These are phyloP conservation scores for Stictonetta naevosa DNA, from an alignment of 2,113 vertebrate genomes.

Conservation along the genomic window DNA sequence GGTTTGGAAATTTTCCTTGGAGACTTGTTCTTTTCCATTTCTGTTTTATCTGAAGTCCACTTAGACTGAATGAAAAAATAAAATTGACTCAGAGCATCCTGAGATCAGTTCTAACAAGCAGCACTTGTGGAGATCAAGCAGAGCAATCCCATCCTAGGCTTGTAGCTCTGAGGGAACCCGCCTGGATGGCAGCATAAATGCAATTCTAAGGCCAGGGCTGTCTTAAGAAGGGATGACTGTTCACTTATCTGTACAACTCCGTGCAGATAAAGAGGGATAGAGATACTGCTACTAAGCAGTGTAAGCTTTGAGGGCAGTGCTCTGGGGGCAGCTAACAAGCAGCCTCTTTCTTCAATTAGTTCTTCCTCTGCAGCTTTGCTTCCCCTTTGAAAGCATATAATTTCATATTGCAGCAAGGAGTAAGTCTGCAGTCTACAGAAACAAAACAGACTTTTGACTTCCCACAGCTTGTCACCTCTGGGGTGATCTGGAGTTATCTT, in stretches of 20 bases:
- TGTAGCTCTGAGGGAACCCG: not conserved
- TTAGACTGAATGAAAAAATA: not conserved
- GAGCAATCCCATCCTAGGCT: not conserved
- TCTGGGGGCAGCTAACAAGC: not conserved
- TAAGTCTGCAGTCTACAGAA: not conserved
- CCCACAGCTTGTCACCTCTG: not conserved
- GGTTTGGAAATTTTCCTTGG: not conserved
- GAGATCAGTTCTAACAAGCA: not conserved
- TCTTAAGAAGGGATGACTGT: not conserved
- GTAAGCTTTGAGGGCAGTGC: not conserved
- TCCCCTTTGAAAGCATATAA: not conserved
- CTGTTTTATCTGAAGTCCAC: not conserved
- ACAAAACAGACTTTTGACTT: not conserved
- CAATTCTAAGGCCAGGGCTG: not conserved
- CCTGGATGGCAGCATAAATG: not conserved
- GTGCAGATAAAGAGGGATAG: not conserved
- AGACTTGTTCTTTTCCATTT: not conserved
- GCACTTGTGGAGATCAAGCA: not conserved
- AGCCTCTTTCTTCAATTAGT: not conserved
- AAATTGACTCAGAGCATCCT: not conserved
- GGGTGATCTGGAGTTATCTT: not conserved
- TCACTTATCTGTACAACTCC: not conserved
- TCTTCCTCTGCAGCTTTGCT: slow-evolving; percentile 13
- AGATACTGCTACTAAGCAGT: not conserved
- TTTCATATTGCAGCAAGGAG: not conserved